phyloP scores from a whole-genome alignment of 2,113 vertebrate species.

The Scolopax mira region DNA sequence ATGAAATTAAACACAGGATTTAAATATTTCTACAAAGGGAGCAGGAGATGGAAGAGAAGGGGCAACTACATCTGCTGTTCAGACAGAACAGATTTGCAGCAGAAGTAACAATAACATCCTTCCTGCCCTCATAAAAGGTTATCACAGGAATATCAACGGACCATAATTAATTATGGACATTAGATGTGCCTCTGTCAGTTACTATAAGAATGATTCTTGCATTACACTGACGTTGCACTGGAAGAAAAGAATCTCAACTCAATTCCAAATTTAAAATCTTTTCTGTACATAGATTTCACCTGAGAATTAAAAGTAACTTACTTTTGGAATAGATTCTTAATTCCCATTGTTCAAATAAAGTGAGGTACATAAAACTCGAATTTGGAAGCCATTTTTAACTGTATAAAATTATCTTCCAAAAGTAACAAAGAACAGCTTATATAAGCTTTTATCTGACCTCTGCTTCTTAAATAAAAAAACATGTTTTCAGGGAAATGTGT shows the following conservation, averaged over 20 bases:
- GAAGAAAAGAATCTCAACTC: background rate
- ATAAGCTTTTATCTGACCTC: slow-evolving; percentile 67
- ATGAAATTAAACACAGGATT: background rate
- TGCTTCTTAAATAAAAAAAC: slow-evolving; percentile 72
- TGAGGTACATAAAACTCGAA: slow-evolving; percentile 60
- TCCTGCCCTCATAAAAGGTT: background rate
- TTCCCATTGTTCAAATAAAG: slow-evolving; percentile 61
- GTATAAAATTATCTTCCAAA: slow-evolving; percentile 69
- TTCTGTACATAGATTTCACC: slow-evolving; percentile 48
- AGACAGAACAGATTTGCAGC: background rate
- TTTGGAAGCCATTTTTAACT: slow-evolving; percentile 71
- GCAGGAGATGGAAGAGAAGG: background rate
- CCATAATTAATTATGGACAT: background rate
- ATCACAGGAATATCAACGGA: background rate
- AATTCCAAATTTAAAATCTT: slow-evolving; percentile 17
- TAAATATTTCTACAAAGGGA: background rate
- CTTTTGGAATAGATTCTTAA: slow-evolving; percentile 59
- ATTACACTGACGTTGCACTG: background rate
- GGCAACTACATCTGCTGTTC: background rate
- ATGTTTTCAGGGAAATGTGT: slow-evolving; percentile 72
- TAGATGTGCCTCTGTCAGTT: background rate
- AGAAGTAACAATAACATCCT: background rate
- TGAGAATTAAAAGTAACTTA: slow-evolving; percentile 61
- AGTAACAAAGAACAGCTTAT: slow-evolving; percentile 69
- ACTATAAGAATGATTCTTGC: background rate